Percentiles rank a stretch among this genome's conserved stretches.
Conservation (phyloP, 2,888 invertebrate genomes). For the Hypercompe scribonia region DNA sequence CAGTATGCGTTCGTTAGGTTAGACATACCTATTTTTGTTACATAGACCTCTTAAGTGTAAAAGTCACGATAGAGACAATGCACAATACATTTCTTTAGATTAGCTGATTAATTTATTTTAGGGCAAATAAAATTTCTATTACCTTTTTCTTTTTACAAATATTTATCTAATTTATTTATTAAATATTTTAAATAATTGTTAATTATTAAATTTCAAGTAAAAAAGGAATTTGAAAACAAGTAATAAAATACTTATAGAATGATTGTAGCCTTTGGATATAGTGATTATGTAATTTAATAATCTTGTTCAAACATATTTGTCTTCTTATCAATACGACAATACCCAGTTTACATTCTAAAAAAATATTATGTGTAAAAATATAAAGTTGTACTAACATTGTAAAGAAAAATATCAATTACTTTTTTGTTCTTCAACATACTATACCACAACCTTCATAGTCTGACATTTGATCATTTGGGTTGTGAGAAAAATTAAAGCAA, state of each 20-base stretch:
- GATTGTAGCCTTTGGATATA: neutral
- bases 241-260: neutral
- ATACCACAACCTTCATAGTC: constrained; percentile 18
- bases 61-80: neutral
- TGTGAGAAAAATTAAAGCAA: constrained; percentile 26
- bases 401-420: neutral
- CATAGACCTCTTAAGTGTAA: neutral
- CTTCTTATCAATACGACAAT: neutral
- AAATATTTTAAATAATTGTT: too few species aligned
- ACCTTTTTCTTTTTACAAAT: neutral
- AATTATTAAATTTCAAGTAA: neutral
- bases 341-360: neutral
- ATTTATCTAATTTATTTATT: too few species aligned
- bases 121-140: neutral
- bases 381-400: neutral
- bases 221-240: neutral
- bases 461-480: constrained; percentile 25
- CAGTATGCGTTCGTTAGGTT: neutral
- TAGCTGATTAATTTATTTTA: neutral
- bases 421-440: neutral
- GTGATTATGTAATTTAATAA: neutral
- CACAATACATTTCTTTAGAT: neutral
- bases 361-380: neutral
- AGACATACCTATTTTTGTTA: neutral
- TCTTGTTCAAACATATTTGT: neutral